Evolutionary conservation across 2,888 invertebrate species (phyloP).

Genomic region (Zonitis immaculata): DNA sequence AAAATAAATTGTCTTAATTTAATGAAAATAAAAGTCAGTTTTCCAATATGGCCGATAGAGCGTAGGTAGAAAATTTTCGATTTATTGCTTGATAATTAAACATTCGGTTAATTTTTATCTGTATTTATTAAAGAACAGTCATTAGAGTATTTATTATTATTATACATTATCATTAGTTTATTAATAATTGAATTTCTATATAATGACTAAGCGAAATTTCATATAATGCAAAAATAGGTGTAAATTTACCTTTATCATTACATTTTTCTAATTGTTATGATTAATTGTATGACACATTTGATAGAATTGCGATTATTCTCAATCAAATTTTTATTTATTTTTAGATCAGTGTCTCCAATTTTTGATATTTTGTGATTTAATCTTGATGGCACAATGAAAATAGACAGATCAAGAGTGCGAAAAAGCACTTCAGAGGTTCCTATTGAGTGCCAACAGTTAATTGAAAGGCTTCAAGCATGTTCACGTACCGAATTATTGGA

Average conservation of each 20-base stretch:
- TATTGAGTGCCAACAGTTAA: constrained; percentile 70
- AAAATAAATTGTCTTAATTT: neutral
- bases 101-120: constrained; percentile 4
- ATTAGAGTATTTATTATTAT: neutral
- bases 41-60: constrained; percentile 40
- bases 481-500: constrained; percentile 61
- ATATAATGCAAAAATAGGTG: neutral
- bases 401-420: constrained; percentile 73
- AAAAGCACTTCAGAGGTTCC: constrained; percentile 81
- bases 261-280: neutral
- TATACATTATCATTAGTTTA: neutral
- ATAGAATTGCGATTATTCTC: neutral
- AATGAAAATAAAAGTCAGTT: constrained; percentile 34
- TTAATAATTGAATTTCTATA: neutral
- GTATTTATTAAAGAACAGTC: neutral
- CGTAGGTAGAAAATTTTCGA: constrained; percentile 33
- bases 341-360: constrained; percentile 3
- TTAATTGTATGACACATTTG: constrained; percentile 7
- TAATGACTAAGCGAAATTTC: constrained; percentile 6
- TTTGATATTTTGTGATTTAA: constrained; percentile 11
- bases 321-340: constrained; percentile 3
- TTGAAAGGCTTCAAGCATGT: constrained; percentile 65
- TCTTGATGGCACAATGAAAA: constrained; percentile 61
- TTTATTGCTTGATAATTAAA: constrained; percentile 14
- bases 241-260: neutral